Evolutionary conservation across 2,797 vertebrate species (phyloP).

Genomic region (Enteromius treurensis): DNA sequence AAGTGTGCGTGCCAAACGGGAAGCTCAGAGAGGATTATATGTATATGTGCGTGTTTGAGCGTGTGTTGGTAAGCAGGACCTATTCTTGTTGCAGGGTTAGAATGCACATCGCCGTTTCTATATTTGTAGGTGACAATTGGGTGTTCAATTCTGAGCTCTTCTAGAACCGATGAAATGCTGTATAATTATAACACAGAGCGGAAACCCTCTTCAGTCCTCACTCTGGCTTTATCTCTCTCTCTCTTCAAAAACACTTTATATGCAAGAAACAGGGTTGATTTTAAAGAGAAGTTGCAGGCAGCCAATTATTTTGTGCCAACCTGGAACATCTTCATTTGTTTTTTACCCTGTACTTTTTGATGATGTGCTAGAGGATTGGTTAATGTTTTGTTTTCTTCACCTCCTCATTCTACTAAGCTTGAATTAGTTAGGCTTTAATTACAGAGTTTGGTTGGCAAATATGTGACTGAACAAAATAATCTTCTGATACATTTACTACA

Average conservation of each 20-base stretch:
- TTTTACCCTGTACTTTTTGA: background rate
- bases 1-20: conserved; percentile 17
- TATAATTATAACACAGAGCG: conserved; percentile 46
- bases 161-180: conserved; percentile 41
- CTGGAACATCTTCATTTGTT: background rate
- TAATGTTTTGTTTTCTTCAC: conserved; percentile 5
- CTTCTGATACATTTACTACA: conserved; percentile 39
- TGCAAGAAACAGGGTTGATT: background rate
- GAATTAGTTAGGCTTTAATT: conserved; percentile 33
- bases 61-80: conserved; percentile 21
- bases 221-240: background rate
- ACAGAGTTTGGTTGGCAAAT: conserved; percentile 42
- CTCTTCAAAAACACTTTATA: conserved; percentile 7
- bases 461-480: conserved; percentile 41
- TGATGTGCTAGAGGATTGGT: background rate
- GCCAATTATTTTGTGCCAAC: background rate
- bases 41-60: conserved; percentile 17
- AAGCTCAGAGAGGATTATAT: conserved; percentile 17
- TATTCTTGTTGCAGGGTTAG: conserved; percentile 46
- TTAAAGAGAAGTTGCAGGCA: background rate
- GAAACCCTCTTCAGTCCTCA: background rate
- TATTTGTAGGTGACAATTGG: conserved; percentile 53
- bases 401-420: conserved; percentile 30
- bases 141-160: conserved; percentile 54
- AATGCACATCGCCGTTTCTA: conserved; percentile 37